Evolutionary conservation across 2,113 vertebrate species (phyloP).

Genomic region (Planiliza haematocheilus): DNA sequence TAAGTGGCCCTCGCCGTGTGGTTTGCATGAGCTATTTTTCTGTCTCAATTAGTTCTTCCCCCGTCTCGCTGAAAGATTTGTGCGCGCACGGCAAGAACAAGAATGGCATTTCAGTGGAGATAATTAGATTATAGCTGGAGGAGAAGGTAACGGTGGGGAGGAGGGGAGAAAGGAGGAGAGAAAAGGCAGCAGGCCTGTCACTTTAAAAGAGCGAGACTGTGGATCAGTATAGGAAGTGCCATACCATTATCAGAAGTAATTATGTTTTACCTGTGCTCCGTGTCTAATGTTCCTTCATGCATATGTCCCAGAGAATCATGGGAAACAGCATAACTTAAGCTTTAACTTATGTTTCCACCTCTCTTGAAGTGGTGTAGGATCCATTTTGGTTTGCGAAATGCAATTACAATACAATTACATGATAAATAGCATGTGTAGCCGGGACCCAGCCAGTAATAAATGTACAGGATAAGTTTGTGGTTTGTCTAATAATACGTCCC

Average conservation of each 20-base stretch:
- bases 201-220: slow-evolving; percentile 69
- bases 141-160: slow-evolving; percentile 41
- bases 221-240: slow-evolving; percentile 51
- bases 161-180: slow-evolving; percentile 7
- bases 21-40: slow-evolving; percentile 32
- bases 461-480: slow-evolving; percentile 80
- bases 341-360: slow-evolving; percentile 58
- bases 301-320: slow-evolving; percentile 52
- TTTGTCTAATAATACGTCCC: slow-evolving; percentile 78
- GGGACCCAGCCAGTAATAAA: slow-evolving; percentile 77
- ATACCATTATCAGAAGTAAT: slow-evolving; percentile 72
- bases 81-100: slow-evolving; percentile 48
- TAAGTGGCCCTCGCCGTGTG: slow-evolving; percentile 80
- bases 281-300: slow-evolving; percentile 70
- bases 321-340: slow-evolving; percentile 44
- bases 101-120: slow-evolving; percentile 62
- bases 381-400: slow-evolving; percentile 66
- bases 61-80: slow-evolving; percentile 52
- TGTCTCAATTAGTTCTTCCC: slow-evolving; percentile 48
- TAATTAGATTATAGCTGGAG: slow-evolving; percentile 72
- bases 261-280: slow-evolving; percentile 76
- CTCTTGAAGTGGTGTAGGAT: slow-evolving; percentile 66
- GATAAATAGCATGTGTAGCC: slow-evolving; percentile 76
- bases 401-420: slow-evolving; percentile 83
- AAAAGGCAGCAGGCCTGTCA: slow-evolving; percentile 54